Evolutionary conservation across 2,888 invertebrate genomes (phyloP).

Genomic region (Phyto melanocephala): DNA sequence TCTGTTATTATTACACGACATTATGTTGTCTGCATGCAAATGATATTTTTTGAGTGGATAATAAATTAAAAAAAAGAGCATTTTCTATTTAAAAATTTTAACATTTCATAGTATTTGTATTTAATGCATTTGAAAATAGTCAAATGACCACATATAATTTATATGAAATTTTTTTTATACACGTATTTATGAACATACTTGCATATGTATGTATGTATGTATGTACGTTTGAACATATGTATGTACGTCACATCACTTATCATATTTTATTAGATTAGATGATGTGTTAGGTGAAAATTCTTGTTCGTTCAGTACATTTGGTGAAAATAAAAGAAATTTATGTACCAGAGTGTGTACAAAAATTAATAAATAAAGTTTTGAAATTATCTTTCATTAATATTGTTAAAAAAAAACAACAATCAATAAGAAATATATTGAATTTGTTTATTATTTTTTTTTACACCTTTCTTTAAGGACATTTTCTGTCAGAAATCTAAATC

Average conservation of each 20-base stretch:
- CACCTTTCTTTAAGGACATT: too few relatives aligned
- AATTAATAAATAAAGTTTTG: too few relatives aligned
- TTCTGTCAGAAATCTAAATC: too few relatives aligned
- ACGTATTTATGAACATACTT: too few relatives aligned
- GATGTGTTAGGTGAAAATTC: background rate
- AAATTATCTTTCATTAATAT: too few relatives aligned
- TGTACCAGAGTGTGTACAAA: background rate
- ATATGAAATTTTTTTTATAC: background rate
- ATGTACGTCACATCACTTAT: background rate
- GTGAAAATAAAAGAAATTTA: background rate
- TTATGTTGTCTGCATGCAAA: conserved; percentile 13
- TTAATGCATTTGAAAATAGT: conserved; percentile 1
- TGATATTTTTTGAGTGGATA: conserved; percentile 13
- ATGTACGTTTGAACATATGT: too few relatives aligned
- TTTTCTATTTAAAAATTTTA: background rate
- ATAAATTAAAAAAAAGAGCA: background rate
- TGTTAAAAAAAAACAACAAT: too few relatives aligned
- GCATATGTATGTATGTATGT: too few relatives aligned
- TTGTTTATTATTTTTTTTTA: too few relatives aligned
- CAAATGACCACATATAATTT: conserved; percentile 11
- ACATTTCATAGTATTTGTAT: background rate
- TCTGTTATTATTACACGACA: conserved; percentile 28
- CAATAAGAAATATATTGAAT: too few relatives aligned
- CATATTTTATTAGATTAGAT: conserved; percentile 18
- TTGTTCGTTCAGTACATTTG: background rate